Evolutionary conservation across 2,888 invertebrate species (phyloP).

Genomic region (Sesamia inferens): DNA sequence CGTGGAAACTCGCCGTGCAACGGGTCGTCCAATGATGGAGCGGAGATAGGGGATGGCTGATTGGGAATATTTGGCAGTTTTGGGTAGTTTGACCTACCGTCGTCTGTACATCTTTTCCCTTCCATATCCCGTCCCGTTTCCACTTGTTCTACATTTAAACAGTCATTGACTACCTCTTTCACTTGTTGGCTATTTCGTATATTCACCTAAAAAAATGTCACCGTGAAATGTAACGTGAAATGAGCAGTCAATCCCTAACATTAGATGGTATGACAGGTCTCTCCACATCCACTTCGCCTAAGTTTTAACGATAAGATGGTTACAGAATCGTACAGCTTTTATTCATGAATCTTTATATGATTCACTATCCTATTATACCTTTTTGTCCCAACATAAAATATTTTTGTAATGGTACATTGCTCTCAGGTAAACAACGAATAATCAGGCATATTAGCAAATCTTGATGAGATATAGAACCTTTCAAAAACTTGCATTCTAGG

Average conservation of each 20-base stretch:
- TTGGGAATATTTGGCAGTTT: no score
- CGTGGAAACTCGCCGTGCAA: no score
- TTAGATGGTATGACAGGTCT: no score
- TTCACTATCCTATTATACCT: not conserved
- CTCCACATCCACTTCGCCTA: no score
- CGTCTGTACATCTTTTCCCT: not conserved
- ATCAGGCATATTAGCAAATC: not conserved
- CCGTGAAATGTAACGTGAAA: no score
- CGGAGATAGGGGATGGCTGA: no score
- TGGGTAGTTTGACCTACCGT: no score
- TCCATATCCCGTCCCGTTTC: not conserved
- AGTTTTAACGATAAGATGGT: no score
- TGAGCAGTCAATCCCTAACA: no score
- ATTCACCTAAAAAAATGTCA: not conserved
- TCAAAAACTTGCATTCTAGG: not conserved
- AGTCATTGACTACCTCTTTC: not conserved
- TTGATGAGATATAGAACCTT: not conserved
- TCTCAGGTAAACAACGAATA: not conserved
- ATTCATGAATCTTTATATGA: not conserved
- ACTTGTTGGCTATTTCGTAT: not conserved
- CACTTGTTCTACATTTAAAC: not conserved
- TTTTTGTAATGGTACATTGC: not conserved
- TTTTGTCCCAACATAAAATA: not conserved
- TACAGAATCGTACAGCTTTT: no score
- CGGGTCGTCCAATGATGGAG: no score